A percentile compares a stretch with the other conserved stretches of the same genome.
Conservation (phyloP, 1,140 invertebrate genomes). For the Halyomorpha halys region DNA sequence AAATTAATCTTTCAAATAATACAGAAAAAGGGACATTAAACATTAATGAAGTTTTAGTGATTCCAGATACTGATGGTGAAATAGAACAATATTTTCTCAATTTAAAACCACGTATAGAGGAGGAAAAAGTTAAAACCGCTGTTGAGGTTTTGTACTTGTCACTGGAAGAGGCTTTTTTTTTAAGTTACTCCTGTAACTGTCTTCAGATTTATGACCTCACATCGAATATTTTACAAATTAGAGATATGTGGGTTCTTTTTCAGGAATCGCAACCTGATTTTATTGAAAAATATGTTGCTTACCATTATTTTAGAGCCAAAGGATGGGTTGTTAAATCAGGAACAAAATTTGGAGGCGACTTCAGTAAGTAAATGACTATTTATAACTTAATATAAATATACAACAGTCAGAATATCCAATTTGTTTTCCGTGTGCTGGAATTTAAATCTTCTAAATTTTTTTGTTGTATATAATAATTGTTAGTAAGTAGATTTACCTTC, state of each 20-base stretch:
- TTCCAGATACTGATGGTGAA: conserved; percentile 55
- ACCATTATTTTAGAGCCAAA: conserved; percentile 77
- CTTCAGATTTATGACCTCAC: conserved; percentile 50
- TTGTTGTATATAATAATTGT: too few species aligned
- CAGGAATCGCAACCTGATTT: conserved; percentile 49
- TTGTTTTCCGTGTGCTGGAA: too few species aligned
- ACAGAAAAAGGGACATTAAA: too few species aligned
- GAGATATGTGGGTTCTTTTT: conserved; percentile 54
- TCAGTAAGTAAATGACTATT: conserved; percentile 49
- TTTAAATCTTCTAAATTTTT: too few species aligned
- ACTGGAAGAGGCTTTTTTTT: conserved; percentile 70
- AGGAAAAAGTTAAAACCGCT: conserved; percentile 33
- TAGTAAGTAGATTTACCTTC: too few species aligned
- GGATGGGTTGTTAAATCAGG: conserved; percentile 84
- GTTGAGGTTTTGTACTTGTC: conserved; percentile 54
- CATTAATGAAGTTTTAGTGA: conserved; percentile 42
- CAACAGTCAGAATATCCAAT: too few species aligned
- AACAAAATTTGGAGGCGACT: conserved; percentile 81
- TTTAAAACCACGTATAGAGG: conserved; percentile 36
- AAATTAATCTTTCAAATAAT: too few species aligned
- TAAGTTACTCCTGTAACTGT: conserved; percentile 61
- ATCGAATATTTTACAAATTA: conserved; percentile 43
- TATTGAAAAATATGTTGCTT: conserved; percentile 63
- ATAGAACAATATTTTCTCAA: conserved; percentile 51
- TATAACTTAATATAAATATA: conserved; percentile 9